Evolutionary conservation across 2,888 invertebrate species (phyloP).

Genomic region (Cataglyphis cursor): DNA sequence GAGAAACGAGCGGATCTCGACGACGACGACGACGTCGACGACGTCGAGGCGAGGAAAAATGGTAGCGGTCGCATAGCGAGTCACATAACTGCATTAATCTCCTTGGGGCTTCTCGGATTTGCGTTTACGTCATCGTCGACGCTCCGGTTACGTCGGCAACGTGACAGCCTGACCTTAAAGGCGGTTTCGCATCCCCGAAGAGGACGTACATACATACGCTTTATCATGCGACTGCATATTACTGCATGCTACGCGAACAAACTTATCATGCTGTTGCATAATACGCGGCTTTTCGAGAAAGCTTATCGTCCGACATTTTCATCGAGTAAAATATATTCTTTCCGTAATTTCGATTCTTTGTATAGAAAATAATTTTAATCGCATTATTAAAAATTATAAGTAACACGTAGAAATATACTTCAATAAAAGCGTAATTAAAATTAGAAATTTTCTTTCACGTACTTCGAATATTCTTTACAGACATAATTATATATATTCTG

Average conservation of each 20-base stretch:
- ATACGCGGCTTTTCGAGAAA: background rate
- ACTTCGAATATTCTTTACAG: too few relatives aligned
- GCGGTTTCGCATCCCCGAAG: slow-evolving; percentile 50
- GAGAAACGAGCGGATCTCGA: slow-evolving; percentile 14
- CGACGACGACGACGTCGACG: slow-evolving; percentile 24
- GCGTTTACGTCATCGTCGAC: slow-evolving; percentile 75
- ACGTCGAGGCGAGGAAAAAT: slow-evolving; percentile 38
- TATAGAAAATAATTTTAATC: background rate
- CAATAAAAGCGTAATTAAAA: background rate
- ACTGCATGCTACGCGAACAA: slow-evolving; percentile 2
- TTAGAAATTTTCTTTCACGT: background rate
- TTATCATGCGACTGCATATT: slow-evolving; percentile 27
- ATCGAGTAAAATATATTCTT: background rate
- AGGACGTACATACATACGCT: background rate
- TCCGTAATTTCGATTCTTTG: background rate
- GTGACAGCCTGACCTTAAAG: slow-evolving; percentile 73
- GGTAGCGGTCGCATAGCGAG: slow-evolving; percentile 33
- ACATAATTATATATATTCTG: background rate
- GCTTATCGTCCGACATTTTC: background rate
- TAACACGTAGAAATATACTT: background rate
- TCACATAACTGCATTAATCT: slow-evolving; percentile 77
- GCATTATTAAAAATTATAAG: background rate
- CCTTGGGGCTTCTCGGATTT: slow-evolving; percentile 77
- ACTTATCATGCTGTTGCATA: background rate
- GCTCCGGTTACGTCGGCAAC: slow-evolving; percentile 72